phyloP scores from a whole-genome alignment of 2,113 vertebrate species.

The Aphyosemion australe region DNA sequence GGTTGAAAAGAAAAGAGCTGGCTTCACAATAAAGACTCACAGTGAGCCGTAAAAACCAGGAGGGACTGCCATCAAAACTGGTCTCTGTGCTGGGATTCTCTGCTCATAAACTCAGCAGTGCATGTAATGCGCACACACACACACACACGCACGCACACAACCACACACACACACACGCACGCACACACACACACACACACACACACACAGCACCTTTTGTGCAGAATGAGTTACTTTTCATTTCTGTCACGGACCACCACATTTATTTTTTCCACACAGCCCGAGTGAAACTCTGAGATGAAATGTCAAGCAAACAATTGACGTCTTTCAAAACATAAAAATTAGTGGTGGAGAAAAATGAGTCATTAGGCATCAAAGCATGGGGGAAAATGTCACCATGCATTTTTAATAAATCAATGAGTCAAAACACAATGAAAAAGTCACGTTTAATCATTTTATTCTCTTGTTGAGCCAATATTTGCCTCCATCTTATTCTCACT shows the following conservation, averaged over 20 bases:
- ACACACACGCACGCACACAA: too few relatives aligned
- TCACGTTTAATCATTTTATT: constrained; percentile 16
- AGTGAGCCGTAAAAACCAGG: constrained; percentile 53
- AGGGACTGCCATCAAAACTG: constrained; percentile 39
- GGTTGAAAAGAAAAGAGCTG: constrained; percentile 53
- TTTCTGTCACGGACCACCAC: constrained; percentile 20
- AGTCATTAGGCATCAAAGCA: constrained; percentile 26
- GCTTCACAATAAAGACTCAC: constrained; percentile 51
- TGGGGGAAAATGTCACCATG: background rate
- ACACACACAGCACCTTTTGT: background rate
- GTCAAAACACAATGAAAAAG: background rate
- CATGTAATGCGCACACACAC: too few relatives aligned
- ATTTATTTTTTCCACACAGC: constrained; percentile 34
- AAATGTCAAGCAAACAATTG: constrained; percentile 62
- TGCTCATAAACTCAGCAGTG: constrained; percentile 48
- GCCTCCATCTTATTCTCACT: background rate
- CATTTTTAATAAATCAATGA: constrained; percentile 19
- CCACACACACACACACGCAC: background rate
- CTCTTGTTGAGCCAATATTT: constrained; percentile 1
- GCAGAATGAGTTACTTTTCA: constrained; percentile 23
- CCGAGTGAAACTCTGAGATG: background rate
- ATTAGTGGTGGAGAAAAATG: constrained; percentile 19
- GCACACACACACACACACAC: background rate
- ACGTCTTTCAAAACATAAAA: constrained; percentile 26
- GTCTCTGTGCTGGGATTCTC: constrained; percentile 26